Percentiles rank a stretch among this genome's conserved stretches.
These are phyloP conservation scores for Camarhynchus parvulus DNA, from an alignment of 2,113 vertebrate species.

Conservation along the genomic window DNA sequence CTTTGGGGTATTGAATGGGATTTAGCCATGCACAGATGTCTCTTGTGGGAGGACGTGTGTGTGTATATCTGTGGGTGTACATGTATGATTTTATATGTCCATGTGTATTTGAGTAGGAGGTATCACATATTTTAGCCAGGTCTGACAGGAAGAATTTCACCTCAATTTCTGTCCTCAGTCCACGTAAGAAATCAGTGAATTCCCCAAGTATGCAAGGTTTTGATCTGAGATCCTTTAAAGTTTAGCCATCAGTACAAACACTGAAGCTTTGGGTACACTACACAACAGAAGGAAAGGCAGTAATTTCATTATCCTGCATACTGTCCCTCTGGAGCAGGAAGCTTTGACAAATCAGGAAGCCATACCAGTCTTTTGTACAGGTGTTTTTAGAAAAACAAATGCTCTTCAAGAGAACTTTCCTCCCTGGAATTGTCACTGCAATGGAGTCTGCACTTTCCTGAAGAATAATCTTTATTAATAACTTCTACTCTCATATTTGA, in stretches of 20 bases:
- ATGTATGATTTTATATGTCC: rapidly evolving
- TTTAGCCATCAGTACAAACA: background rate
- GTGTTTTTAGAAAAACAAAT: slow-evolving; percentile 13
- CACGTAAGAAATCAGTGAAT: background rate
- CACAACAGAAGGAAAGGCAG: background rate
- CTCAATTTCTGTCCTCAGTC: background rate
- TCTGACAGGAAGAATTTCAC: background rate
- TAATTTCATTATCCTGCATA: background rate
- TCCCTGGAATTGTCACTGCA: background rate
- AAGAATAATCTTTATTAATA: slow-evolving; percentile 38
- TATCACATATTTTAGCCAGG: background rate
- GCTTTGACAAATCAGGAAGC: background rate
- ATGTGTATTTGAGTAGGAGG: background rate
- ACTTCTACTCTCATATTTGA: slow-evolving; percentile 16
- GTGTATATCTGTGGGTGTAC: background rate
- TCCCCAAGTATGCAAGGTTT: background rate
- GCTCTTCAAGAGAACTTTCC: background rate
- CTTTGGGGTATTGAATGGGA: background rate
- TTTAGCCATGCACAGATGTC: background rate
- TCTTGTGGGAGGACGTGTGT: rapidly evolving
- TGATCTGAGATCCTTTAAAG: background rate
- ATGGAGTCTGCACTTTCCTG: slow-evolving; percentile 13
- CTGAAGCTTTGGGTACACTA: background rate
- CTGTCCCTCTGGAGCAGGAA: background rate
- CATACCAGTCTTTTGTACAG: background rate